A percentile compares a stretch with the other conserved stretches of the same genome.
Conservation (phyloP, 2,888 invertebrate species). For the Drosophila ochracea region DNA sequence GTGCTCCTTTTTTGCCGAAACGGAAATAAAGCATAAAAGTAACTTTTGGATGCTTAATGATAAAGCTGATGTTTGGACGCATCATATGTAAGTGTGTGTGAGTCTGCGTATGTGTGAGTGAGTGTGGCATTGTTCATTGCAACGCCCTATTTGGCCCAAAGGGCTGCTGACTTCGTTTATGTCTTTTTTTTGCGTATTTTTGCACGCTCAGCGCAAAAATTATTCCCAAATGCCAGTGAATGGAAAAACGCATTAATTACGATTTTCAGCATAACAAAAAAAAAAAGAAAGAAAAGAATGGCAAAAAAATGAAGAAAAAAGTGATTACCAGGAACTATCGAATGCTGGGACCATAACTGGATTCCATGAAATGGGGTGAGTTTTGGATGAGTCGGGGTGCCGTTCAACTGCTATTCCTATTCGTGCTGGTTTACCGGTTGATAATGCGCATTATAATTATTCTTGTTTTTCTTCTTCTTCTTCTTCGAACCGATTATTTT, state of each 20-base stretch:
- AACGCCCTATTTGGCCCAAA: conserved; percentile 47
- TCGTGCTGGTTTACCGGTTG: conserved; percentile 63
- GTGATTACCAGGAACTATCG: conserved; percentile 40
- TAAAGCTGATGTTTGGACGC: conserved; percentile 62
- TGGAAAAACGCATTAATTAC: conserved; percentile 77
- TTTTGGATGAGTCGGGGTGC: conserved; percentile 26
- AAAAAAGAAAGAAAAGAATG: conserved; percentile 18
- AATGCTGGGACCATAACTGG: conserved; percentile 43
- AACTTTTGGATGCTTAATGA: conserved; percentile 76
- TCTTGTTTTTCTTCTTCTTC: background rate
- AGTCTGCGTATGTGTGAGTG: background rate
- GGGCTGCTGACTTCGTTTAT: conserved; percentile 26
- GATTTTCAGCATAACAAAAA: conserved; percentile 69
- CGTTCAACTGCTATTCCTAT: conserved; percentile 33
- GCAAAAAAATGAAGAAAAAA: conserved; percentile 26
- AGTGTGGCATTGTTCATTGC: conserved; percentile 51
- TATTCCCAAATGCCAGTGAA: conserved; percentile 50
- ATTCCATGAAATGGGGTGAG: conserved; percentile 50
- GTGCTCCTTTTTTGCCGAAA: conserved; percentile 37
- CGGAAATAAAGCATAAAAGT: conserved; percentile 80
- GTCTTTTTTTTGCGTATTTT: conserved; percentile 46
- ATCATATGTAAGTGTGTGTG: conserved; percentile 10
- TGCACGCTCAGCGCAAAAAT: conserved; percentile 70
- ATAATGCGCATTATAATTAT: conserved; percentile 39
- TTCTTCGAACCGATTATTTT: background rate